A percentile compares a stretch with the other conserved stretches of the same genome.
Conservation (phyloP, 1,140 invertebrate genomes). For the Tetramorium alpestre region DNA sequence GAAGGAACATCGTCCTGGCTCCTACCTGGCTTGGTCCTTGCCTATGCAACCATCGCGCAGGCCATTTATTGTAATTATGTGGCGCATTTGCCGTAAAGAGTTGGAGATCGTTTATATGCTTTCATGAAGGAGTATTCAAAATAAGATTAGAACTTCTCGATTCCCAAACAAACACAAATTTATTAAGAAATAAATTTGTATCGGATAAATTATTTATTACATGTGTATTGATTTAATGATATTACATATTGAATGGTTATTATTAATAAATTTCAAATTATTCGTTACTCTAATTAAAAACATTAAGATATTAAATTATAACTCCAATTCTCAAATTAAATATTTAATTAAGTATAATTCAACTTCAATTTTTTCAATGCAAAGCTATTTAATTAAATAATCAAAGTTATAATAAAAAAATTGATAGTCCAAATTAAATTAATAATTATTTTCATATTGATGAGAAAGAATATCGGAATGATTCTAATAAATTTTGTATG, state of each 20-base stretch:
- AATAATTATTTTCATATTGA: not conserved
- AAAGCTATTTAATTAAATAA: not conserved
- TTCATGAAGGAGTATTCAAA: not conserved
- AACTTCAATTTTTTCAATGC: not conserved
- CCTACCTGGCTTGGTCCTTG: not conserved
- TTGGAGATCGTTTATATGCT: conserved; percentile 39
- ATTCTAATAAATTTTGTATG: not conserved
- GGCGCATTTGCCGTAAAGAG: conserved; percentile 27
- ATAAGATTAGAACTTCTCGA: not conserved
- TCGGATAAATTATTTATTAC: not conserved
- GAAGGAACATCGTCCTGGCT: conserved; percentile 57
- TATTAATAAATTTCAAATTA: not conserved
- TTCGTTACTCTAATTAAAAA: not conserved
- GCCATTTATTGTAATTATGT: conserved; percentile 48
- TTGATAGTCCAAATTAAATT: not conserved
- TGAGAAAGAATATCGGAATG: not conserved
- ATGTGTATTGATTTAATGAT: not conserved
- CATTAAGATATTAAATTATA: not conserved
- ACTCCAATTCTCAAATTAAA: not conserved
- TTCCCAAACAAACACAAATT: not conserved
- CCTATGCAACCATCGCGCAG: not conserved
- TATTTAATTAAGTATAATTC: not conserved
- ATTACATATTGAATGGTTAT: not conserved
- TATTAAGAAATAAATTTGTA: not conserved
- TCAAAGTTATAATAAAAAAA: not conserved